Evolutionary conservation across 2,113 vertebrate species (phyloP).

Genomic region (Amphilophus citrinellus): DNA sequence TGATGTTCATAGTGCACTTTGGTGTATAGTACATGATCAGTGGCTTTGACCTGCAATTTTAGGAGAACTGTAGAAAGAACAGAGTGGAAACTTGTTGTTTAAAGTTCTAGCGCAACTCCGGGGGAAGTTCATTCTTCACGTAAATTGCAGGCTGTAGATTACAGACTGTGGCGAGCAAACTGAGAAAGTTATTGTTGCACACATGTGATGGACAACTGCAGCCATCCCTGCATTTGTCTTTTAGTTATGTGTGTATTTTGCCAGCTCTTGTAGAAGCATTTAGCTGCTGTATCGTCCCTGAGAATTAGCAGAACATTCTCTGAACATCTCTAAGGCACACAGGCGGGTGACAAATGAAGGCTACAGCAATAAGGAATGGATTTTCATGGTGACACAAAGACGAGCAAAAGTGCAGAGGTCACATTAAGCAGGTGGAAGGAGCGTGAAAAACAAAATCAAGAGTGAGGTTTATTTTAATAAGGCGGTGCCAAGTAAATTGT

Average conservation of each 20-base stretch:
- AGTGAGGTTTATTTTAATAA: not conserved
- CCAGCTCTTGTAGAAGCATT: not conserved
- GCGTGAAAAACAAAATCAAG: not conserved
- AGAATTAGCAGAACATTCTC: not conserved
- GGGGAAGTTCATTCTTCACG: not conserved
- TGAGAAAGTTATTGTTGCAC: slow-evolving; percentile 12
- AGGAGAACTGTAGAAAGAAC: not conserved
- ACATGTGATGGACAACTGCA: slow-evolving; percentile 12
- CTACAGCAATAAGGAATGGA: not conserved
- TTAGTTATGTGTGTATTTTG: not conserved
- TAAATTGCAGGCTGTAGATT: slow-evolving; percentile 55
- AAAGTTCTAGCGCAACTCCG: not conserved
- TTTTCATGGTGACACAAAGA: not conserved
- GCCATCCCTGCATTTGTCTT: not conserved
- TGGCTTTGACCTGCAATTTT: slow-evolving; percentile 24
- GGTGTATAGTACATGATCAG: not conserved
- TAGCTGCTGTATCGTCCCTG: not conserved
- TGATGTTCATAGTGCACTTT: slow-evolving; percentile 6
- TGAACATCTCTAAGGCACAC: not conserved
- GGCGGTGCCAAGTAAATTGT: not conserved
- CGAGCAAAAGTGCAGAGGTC: not conserved
- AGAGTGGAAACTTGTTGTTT: slow-evolving; percentile 41
- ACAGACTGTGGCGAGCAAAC: not conserved
- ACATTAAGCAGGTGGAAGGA: slow-evolving; percentile 4
- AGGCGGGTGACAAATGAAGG: not conserved